These are phyloP conservation scores for Henricia sp. DNA, from an alignment of 53 echinoderm and acorn worm species.

Conservation along the genomic window DNA sequence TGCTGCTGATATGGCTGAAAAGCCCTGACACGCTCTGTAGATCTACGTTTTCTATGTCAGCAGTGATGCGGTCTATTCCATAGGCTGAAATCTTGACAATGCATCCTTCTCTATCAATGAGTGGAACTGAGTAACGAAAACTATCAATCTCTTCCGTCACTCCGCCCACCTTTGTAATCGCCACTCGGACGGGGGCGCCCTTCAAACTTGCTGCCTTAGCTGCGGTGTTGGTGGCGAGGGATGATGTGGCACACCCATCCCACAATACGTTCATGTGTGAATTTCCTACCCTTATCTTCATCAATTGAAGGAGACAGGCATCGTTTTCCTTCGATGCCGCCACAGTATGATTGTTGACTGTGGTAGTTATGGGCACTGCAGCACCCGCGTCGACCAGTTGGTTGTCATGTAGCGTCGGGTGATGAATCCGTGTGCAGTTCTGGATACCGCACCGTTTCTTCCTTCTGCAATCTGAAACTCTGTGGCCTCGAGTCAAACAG, in stretches of 20 bases:
- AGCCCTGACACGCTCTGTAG: conserved; percentile 16
- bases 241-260: conserved; percentile 62
- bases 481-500: too few species aligned
- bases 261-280: too few species aligned
- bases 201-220: conserved; percentile 39
- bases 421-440: conserved; percentile 40
- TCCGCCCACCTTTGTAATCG: too few species aligned
- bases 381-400: background rate
- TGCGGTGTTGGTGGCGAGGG: conserved; percentile 43
- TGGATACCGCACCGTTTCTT: background rate
- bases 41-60: conserved; percentile 34
- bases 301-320: conserved; percentile 49
- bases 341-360: conserved; percentile 30
- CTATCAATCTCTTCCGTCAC: too few species aligned
- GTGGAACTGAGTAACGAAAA: conserved; percentile 21
- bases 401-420: conserved; percentile 15
- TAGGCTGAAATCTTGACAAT: conserved; percentile 32
- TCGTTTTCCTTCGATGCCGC: background rate
- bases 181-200: conserved; percentile 48
- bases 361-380: background rate
- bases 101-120: conserved; percentile 45
- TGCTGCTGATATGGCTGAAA: background rate
- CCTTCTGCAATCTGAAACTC: too few species aligned
- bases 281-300: conserved; percentile 1
- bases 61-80: conserved; percentile 60